Base-by-base conservation (phyloP, 2,113 vertebrate genomes). In the Pelobates fuscus region DNA sequence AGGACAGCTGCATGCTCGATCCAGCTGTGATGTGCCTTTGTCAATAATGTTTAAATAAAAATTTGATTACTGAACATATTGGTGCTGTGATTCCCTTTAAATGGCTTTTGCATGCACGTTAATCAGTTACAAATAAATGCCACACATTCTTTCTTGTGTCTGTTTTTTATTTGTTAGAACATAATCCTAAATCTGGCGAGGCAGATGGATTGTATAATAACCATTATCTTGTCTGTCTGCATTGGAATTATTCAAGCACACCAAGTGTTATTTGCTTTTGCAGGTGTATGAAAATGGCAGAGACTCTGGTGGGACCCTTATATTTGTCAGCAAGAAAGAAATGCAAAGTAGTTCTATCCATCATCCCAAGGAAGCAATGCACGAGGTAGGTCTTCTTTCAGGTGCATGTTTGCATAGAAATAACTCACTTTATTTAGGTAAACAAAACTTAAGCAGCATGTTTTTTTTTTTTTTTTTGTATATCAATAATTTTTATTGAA, bases 251-350 rank as follows among this genome's bases (percentile, higher is more conserved):
- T 49, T 49, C 10, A 49, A 49, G 3, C 44, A 49, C 44, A 14
- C 1, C 44, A 49, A 49, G 3, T 18, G 44, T 49, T 3, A 14
- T 49, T 32, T 68, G 20, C 27, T 78, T 79, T 85, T 82, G 66
- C 65, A 88, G 86, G 32, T 84, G 21, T 79, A 46, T 77, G 67
- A 83, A 77, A 82, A 71, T 70, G 82, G 84, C 2, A 54, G 77
- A 80, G 60, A 78, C 27, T 78, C 2, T 0, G 64, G 76, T 10
- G 66, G 81, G 29, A 63, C 43, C 44, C n/a, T 82, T 25, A 8
- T 87, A 67, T 75, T 18, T 52, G 72, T 80, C 71, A 82, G 64
- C 43, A 29, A 30, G 76, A 84, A 82, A 49, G 79, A 80, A 20
- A n/a, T 75, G 21, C 63, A 54, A 30, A 78, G 32, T 60, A 44